These are phyloP conservation scores for Eristalis tenax DNA, from an alignment of 2,888 invertebrate species.

Conservation along the genomic window DNA sequence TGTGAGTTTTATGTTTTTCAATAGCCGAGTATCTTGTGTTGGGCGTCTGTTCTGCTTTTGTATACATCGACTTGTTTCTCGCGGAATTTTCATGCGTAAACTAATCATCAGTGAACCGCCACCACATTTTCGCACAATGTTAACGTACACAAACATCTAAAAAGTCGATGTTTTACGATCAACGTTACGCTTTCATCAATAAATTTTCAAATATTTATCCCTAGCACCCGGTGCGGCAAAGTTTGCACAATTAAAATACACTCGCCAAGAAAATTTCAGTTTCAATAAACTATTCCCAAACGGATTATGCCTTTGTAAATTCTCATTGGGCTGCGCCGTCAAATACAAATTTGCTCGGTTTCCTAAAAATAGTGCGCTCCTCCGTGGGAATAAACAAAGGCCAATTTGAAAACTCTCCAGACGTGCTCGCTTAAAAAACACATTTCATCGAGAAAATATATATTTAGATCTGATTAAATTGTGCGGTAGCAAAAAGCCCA, in stretches of 20 bases:
- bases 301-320: conserved; percentile 21
- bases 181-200: not conserved
- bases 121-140: not conserved
- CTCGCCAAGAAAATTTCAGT: conserved; percentile 3
- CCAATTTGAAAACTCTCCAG: conserved; percentile 28
- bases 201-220: conserved; percentile 11
- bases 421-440: conserved; percentile 11
- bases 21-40: not conserved
- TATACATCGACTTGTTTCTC: not conserved
- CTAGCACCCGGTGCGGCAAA: not conserved
- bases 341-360: not conserved
- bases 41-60: not conserved
- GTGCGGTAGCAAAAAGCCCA: conserved; percentile 22
- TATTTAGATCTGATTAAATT: conserved; percentile 38
- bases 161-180: conserved; percentile 5
- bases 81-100: not conserved
- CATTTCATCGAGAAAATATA: conserved; percentile 2
- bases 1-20: not conserved
- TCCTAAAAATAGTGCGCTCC: conserved; percentile 30
- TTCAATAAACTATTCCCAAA: conserved; percentile 25
- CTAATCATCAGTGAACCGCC: not conserved
- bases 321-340: not conserved
- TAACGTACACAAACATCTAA: not conserved
- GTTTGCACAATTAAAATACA: conserved; percentile 9
- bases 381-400: conserved; percentile 18